Base-by-base conservation (phyloP, 2,113 vertebrate genomes). In the Chaetops frenatus region DNA sequence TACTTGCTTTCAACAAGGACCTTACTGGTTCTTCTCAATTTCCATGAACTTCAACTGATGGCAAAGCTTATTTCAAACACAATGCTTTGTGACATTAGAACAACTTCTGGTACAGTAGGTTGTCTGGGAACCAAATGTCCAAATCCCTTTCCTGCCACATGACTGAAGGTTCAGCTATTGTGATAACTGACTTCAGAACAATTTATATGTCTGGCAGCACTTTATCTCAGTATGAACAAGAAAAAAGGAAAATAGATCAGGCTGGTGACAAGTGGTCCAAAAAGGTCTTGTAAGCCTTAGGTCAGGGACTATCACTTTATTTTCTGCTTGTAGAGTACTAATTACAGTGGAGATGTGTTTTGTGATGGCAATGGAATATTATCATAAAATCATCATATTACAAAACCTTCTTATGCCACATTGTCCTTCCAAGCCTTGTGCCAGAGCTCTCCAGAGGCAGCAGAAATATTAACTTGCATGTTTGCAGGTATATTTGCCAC, bases 361-460 rank as follows among this genome's bases (percentile, higher is more conserved):
- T 74, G 16, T 81, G 62, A 53, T 40, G 18, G 6, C 42, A 86
- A 16, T 38, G 16, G 23, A 86, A 51, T 74, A 60, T n/a, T 45
- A 56, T 7, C 48, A 74, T 69, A 82, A 86, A 73, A 22, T 23
- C 7, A n/a, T 58, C 20, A 40, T 54, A 54, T 7, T 60, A n/a
- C 3, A 5, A 70, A 69, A 54, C 5, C 4, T 36, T 40, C 0
- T 0, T 56, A 29, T 50, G 11, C 42, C 35, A 47, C 40, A 45
- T 9, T 44, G 4, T 17, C 22, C 64, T 87, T 77, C 28, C 48
- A 80, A 84, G 38, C 7, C 19, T 84, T 50, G 6, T 67, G 16
- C 12, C 25, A 81, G 19, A 90, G 9, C 7, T 87, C 27, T 62
- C 21, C 18, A 90, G 36, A 79, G 65, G 5, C 22, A 61, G 5